phyloP scores from a whole-genome alignment of 2,888 invertebrate species.

The Agelastica alni region DNA sequence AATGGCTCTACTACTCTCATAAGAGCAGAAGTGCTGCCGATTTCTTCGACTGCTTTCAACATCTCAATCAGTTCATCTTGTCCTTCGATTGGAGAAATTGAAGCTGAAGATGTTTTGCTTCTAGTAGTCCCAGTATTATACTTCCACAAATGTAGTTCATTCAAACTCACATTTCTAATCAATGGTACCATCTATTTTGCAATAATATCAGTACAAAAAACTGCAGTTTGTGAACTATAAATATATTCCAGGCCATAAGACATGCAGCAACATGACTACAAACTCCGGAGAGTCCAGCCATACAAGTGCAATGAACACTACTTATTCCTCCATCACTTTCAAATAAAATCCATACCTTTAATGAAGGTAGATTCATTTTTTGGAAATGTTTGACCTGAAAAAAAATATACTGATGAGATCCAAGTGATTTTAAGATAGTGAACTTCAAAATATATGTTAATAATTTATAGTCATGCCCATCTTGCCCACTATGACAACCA shows the following conservation, averaged over 20 bases:
- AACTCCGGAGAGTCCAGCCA: conserved; percentile 33
- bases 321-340: conserved; percentile 24
- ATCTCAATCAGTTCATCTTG: background rate
- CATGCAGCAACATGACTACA: conserved; percentile 29
- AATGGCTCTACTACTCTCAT: conserved; percentile 24
- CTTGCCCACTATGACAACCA: too few species aligned
- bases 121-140: too few species aligned
- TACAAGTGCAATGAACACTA: conserved; percentile 31
- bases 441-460: too few species aligned
- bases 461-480: too few species aligned
- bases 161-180: too few species aligned
- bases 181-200: too few species aligned
- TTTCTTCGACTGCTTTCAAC: background rate
- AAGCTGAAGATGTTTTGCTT: too few species aligned
- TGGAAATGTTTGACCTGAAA: conserved; percentile 32
- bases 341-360: conserved; percentile 19
- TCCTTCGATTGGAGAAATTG: background rate
- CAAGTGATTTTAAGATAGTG: too few species aligned
- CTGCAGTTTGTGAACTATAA: background rate
- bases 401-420: too few species aligned
- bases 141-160: too few species aligned
- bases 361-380: conserved; percentile 11
- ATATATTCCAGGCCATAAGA: background rate
- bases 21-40: conserved; percentile 4
- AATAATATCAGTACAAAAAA: conserved; percentile 24